Evolutionary conservation across 2,797 vertebrate species (phyloP), one percentile per base, ranked within the genome.

Genomic region (Anabas testudineus): DNA sequence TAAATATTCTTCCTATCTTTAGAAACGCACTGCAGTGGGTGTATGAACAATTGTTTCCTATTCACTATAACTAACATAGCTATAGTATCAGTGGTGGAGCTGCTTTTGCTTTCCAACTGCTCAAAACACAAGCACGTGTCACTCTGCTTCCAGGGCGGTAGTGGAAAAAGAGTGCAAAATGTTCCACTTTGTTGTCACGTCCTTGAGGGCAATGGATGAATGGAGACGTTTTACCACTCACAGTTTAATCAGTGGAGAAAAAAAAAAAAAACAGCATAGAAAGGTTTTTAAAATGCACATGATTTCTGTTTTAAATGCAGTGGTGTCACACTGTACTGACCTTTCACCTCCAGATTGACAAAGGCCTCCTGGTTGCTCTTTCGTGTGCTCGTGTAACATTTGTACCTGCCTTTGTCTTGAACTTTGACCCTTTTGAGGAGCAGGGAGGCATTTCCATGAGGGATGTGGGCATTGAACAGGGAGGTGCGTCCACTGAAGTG

Each of bases 361-460:
- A 90, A 91, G 8, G 83, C 81, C 85, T 86, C 86, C 73, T 92
- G 84, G 70, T 87, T 82, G 63, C 37, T 47, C 78, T 84, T 81
- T 1, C 28, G 39, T 41, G 94, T 96, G 88, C 94, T 95, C 5
- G 93, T 94, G 14, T 95, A 97, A 80, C 96, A 98, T 28, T 56
- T 81, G 7, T 97, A 98, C 69, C 24, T 71, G 49, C 94, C 95
- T 77, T 91, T 88, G 70, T 96, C 95, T 70, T 87, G 81, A 76
- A 96, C 67, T 24, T 89, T 93, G 70, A 96, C 78, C 73, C 86
- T 93, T 72, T 65, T 91, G 54, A 97, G 88, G 67, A 88, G 91
- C 53, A 98, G 91, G 22, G 95, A 96, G 9, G 95, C 96, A 18
- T 96, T 96, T 73, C 95, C 95, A 15, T 79, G 67, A 21, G 82